These are phyloP conservation scores for Erpobdella octoculata DNA, from an alignment of 2,888 invertebrate species.

Conservation along the genomic window DNA sequence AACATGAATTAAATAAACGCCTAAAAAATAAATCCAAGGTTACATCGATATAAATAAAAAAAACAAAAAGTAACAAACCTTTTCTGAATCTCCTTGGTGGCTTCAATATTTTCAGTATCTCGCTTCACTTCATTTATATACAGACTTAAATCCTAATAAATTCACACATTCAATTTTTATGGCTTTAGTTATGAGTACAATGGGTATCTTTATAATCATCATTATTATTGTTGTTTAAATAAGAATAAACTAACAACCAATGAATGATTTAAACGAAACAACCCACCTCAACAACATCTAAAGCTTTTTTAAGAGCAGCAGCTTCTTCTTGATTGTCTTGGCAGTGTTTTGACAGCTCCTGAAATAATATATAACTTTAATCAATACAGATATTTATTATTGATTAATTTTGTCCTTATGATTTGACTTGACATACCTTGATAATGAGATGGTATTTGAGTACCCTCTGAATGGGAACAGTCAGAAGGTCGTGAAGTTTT, in stretches of 20 bases:
- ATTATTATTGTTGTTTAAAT: neutral
- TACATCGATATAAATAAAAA: neutral
- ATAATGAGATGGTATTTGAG: conserved; percentile 31
- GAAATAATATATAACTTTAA: neutral
- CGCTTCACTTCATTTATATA: conserved; percentile 32
- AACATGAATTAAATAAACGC: neutral
- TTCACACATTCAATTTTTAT: neutral
- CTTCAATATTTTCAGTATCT: conserved; percentile 27
- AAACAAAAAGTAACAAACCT: neutral
- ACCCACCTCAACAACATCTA: conserved; percentile 3
- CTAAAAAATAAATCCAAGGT: too few species aligned
- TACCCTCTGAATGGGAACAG: conserved; percentile 24
- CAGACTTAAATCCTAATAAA: conserved; percentile 24
- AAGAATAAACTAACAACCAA: neutral
- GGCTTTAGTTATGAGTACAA: too few species aligned
- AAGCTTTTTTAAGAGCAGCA: neutral
- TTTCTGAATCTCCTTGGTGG: conserved; percentile 26
- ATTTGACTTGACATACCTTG: conserved; percentile 11
- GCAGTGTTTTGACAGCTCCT: conserved; percentile 22
- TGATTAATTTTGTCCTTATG: neutral
- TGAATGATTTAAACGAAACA: neutral
- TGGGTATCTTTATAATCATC: neutral
- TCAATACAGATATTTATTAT: neutral
- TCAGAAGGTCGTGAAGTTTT: conserved; percentile 24
- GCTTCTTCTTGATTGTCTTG: conserved; percentile 4